Base-by-base conservation (phyloP, 2,113 vertebrate species). In the Corythaixoides concolor region DNA sequence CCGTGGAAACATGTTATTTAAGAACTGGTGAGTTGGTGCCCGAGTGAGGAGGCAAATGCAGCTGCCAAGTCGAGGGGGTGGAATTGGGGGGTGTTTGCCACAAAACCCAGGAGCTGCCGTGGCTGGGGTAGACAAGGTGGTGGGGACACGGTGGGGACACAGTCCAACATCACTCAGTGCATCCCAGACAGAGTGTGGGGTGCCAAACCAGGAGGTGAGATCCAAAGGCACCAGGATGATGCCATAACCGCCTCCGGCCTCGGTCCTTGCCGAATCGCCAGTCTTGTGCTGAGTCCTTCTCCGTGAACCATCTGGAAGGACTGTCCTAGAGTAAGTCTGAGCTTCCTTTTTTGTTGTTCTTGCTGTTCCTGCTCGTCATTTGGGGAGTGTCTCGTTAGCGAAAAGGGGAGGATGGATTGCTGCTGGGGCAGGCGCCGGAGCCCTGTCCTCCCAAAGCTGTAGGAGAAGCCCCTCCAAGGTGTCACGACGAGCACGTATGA, bases 321-420 rank as follows among this genome's bases (percentile, higher is more conserved):
- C 41, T 85, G 35, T 58, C 82, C 90, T 88, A 22, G 90, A 94
- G 90, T 92, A 94, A 94, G 88, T 94, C 74, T 22, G 70, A 73
- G 82, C 74, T 80, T 72, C 17, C 16, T 62, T 70, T 79, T 24
- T 10, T 41, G 5, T 70, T 62, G 35, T 74, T 52, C 23, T 33
- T 45, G 11, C 32, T 53, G 16, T 37, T 81, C 8, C 30, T 60
- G 69, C 37, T 72, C 1, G 1, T 23, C 12, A 49, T 28, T 19
- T 22, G 39, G 32, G 78, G 35, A 79, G 58, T 13, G 49, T 24
- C 52, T 55, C 2, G 2, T 27, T 49, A 19, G 60, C 17, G 19
- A 47, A 26, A 60, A 78, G 27, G 39, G 55, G 52, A 78, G 81
- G 66, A 30, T 41, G 68, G 32, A 64, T 15, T 28, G 1, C 4